Evolutionary conservation across 2,797 vertebrate species (phyloP).

Genomic region (Sphenodon punctatus): DNA sequence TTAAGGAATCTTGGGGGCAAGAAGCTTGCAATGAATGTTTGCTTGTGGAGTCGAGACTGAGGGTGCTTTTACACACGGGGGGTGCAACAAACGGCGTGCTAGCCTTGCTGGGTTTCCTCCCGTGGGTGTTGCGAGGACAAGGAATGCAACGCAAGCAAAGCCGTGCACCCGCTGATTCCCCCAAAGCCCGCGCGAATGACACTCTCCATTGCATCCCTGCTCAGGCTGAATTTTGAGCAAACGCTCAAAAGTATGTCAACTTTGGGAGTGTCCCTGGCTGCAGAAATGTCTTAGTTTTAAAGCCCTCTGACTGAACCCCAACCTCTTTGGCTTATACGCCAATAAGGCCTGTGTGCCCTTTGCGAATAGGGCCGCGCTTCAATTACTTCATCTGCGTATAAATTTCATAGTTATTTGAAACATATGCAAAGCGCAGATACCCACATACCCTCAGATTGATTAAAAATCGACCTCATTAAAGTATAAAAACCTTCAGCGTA

Average conservation of each 20-base stretch:
- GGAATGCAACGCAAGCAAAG: too few species aligned
- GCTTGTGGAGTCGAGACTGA: too few species aligned
- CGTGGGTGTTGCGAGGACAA: too few species aligned
- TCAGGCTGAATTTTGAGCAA: constrained; percentile 62
- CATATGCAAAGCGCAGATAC: constrained; percentile 73
- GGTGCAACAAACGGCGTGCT: too few species aligned
- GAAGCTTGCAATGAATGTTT: too few species aligned
- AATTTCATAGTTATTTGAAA: constrained; percentile 78
- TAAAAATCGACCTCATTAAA: constrained; percentile 77
- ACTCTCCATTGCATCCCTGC: too few species aligned
- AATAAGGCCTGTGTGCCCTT: constrained; percentile 56
- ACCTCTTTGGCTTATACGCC: constrained; percentile 69
- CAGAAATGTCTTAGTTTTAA: constrained; percentile 69
- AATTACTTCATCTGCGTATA: constrained; percentile 77
- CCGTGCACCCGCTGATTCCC: background rate
- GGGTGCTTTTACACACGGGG: too few species aligned
- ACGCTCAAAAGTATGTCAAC: constrained; percentile 63
- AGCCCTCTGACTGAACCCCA: constrained; percentile 73
- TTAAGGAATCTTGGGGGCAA: too few species aligned
- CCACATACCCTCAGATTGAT: constrained; percentile 71
- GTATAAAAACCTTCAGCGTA: constrained; percentile 53
- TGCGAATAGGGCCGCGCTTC: constrained; percentile 67
- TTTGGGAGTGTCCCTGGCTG: constrained; percentile 69
- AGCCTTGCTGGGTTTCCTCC: too few species aligned
- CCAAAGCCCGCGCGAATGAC: too few species aligned